phyloP scores from a whole-genome alignment of 2,113 vertebrate species.

The Sminthopsis crassicaudata region DNA sequence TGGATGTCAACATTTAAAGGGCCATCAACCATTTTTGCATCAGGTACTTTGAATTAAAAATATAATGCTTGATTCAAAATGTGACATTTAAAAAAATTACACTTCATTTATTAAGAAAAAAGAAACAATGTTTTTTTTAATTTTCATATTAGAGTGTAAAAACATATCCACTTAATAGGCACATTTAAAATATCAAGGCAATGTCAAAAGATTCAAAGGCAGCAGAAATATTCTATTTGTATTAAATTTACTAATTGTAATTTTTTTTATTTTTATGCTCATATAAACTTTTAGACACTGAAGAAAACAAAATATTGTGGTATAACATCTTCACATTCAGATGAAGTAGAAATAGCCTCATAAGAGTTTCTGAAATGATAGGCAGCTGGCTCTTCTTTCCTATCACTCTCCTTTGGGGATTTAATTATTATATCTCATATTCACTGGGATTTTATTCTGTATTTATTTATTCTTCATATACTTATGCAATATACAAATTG shows the following conservation, averaged over 20 bases:
- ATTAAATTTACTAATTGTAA: not conserved
- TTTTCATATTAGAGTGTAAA: not conserved
- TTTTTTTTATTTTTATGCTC: not conserved
- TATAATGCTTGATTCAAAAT: not conserved
- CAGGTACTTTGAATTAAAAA: constrained; percentile 53
- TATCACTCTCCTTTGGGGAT: not conserved
- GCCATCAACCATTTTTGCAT: constrained; percentile 49
- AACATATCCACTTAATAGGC: not conserved
- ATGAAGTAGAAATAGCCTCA: not conserved
- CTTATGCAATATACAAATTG: not conserved
- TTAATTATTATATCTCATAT: not conserved
- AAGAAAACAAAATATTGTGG: not conserved
- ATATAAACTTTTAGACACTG: not conserved
- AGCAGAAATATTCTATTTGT: not conserved
- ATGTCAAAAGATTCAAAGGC: constrained; percentile 60
- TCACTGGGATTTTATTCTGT: not conserved
- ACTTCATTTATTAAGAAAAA: not conserved
- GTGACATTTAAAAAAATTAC: not conserved
- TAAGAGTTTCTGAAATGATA: constrained; percentile 52
- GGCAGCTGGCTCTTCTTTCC: not conserved
- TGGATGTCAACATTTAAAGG: constrained; percentile 51
- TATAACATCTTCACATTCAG: not conserved
- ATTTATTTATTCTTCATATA: not conserved
- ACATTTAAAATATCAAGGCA: not conserved
- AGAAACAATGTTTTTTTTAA: not conserved